Evolutionary conservation across 2,797 vertebrate species (phyloP), one percentile per base, ranked within the genome.

Genomic region (Pipistrellus nathusii): DNA sequence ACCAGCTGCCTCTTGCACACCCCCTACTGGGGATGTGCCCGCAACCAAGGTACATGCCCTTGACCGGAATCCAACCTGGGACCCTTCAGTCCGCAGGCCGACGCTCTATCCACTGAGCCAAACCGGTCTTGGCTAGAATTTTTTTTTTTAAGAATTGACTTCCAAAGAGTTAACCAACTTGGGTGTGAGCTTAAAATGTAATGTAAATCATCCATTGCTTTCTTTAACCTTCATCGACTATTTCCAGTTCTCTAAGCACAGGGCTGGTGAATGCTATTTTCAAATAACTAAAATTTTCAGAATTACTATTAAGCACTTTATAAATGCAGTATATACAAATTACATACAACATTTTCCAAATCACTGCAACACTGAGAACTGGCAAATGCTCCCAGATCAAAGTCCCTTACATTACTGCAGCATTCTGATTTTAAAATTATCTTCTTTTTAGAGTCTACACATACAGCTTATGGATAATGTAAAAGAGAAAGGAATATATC

Each of bases 71-170:
- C n/a, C n/a, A n/a, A n/a, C n/a, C n/a, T n/a, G n/a, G n/a, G n/a
- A n/a, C n/a, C n/a, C n/a, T n/a, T n/a, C n/a, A n/a, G n/a, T n/a
- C n/a, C n/a, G n/a, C n/a, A n/a, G n/a, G n/a, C n/a, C n/a, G n/a
- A n/a, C n/a, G n/a, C n/a, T n/a, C n/a, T n/a, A n/a, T n/a, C n/a
- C n/a, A n/a, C n/a, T n/a, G n/a, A n/a, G n/a, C n/a, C n/a, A n/a
- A n/a, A n/a, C n/a, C n/a, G n/a, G n/a, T n/a, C n/a, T n/a, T n/a
- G n/a, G n/a, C 27, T 91, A 51, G 4, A 38, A 75, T 32, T 93
- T 91, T 75, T 85, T 62, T 89, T 82, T 62, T 89, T 78, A 78
- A 55, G 41, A 78, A 12, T 35, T 62, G 76, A 91, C 38, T 91
- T 94, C 59, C 83, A 86, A 83, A 89, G 57, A 83, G 6, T 6